A percentile compares a stretch with the other conserved stretches of the same genome.
phyloP scores from a whole-genome alignment of 1,140 invertebrate species.

The Temnothorax nylanderi region DNA sequence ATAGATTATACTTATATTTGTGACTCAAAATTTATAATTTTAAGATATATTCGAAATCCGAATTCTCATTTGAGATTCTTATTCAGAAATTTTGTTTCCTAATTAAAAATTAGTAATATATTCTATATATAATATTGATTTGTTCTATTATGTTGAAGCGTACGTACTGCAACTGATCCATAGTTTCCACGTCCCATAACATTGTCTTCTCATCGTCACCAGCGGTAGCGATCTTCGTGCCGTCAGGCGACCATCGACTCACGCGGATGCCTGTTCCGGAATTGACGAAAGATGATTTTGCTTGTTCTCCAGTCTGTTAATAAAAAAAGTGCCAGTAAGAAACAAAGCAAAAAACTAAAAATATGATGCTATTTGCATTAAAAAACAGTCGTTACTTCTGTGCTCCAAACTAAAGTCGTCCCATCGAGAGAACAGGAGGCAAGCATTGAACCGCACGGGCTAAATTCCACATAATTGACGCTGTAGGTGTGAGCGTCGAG shows the following conservation, averaged over 20 bases:
- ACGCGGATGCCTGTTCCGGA: slow-evolving; percentile 83
- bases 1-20: background rate
- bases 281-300: slow-evolving; percentile 84
- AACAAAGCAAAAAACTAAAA: background rate
- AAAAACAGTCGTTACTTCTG: slow-evolving; percentile 81
- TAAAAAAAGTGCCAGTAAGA: background rate
- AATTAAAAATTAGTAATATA: background rate
- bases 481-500: slow-evolving; percentile 88
- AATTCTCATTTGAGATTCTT: background rate
- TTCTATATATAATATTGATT: slow-evolving; percentile 66
- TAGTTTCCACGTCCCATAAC: slow-evolving; percentile 88
- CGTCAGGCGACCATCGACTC: slow-evolving; percentile 89
- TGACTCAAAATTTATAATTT: background rate
- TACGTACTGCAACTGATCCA: slow-evolving; percentile 86
- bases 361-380: background rate
- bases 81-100: background rate
- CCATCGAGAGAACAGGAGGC: slow-evolving; percentile 92
- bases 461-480: slow-evolving; percentile 89
- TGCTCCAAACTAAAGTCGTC: slow-evolving; percentile 89
- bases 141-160: background rate
- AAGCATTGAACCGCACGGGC: slow-evolving; percentile 88
- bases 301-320: slow-evolving; percentile 83
- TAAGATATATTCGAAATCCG: background rate
- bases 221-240: slow-evolving; percentile 88
- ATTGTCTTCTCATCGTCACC: slow-evolving; percentile 91